These are phyloP conservation scores for Teinopalpus imperialis DNA, from an alignment of 2,888 invertebrate species.

Conservation along the genomic window DNA sequence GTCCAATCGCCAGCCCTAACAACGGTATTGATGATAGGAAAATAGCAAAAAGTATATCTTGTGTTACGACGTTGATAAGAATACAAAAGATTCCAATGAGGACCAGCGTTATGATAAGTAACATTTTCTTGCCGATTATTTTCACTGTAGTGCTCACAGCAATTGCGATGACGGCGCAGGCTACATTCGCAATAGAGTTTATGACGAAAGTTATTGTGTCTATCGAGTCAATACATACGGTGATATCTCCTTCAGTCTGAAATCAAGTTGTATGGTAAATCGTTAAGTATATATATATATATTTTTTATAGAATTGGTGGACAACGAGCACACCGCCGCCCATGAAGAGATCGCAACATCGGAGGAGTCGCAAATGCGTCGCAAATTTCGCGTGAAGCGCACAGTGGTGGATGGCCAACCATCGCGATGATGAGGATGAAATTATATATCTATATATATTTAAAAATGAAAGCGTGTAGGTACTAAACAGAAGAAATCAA, in stretches of 20 bases:
- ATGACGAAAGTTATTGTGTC: slow-evolving; percentile 59
- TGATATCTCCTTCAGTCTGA: slow-evolving; percentile 45
- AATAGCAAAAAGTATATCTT: slow-evolving; percentile 59
- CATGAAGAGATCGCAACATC: too few species aligned
- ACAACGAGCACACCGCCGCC: too few species aligned
- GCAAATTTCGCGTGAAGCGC: too few species aligned
- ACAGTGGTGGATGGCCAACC: too few species aligned
- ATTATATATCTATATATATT: too few species aligned
- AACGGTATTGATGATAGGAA: slow-evolving; percentile 60
- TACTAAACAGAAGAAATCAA: too few species aligned
- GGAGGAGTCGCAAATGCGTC: too few species aligned
- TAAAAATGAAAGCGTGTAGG: too few species aligned
- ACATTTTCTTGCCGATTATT: slow-evolving; percentile 62
- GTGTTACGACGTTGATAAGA: slow-evolving; percentile 61
- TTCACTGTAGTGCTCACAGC: slow-evolving; percentile 57
- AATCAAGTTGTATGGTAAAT: slow-evolving; percentile 29
- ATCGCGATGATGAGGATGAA: too few species aligned
- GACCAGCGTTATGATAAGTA: slow-evolving; percentile 51
- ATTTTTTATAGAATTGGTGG: too few species aligned
- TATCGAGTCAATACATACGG: slow-evolving; percentile 58
- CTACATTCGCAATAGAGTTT: slow-evolving; percentile 52
- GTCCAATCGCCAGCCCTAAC: slow-evolving; percentile 61
- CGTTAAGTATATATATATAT: neutral
- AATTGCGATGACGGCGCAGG: slow-evolving; percentile 54
- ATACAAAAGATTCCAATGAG: slow-evolving; percentile 57